phyloP scores from a whole-genome alignment of 2,797 vertebrate species.

The Squalus acanthias region DNA sequence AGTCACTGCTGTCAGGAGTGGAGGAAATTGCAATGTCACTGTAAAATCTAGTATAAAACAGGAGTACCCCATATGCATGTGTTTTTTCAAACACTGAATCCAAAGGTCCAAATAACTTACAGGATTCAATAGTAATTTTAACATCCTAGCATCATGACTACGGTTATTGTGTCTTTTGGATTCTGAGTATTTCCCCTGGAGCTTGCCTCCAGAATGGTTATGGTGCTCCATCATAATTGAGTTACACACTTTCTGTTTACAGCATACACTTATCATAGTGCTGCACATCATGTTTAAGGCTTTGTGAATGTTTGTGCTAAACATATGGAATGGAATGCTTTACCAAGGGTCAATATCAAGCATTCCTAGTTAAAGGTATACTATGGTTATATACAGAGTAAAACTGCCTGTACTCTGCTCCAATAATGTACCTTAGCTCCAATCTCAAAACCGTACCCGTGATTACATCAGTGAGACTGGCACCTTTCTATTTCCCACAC shows the following conservation, averaged over 20 bases:
- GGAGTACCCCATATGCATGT: neutral
- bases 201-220: neutral
- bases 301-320: neutral
- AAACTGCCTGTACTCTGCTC: neutral
- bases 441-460: neutral
- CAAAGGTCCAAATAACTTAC: neutral
- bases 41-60: neutral
- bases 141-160: neutral
- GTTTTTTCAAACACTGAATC: neutral
- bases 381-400: neutral
- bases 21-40: neutral
- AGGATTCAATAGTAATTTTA: neutral
- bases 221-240: neutral
- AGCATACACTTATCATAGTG: no score
- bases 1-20: neutral
- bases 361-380: neutral
- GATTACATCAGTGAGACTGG: neutral
- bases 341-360: neutral
- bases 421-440: neutral
- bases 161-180: neutral
- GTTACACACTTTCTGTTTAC: neutral
- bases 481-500: neutral
- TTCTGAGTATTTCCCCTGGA: neutral
- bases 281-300: neutral
- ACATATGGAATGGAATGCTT: neutral